Base-by-base conservation (phyloP, 2,888 invertebrate genomes). In the Chrysotoxum bicinctum region DNA sequence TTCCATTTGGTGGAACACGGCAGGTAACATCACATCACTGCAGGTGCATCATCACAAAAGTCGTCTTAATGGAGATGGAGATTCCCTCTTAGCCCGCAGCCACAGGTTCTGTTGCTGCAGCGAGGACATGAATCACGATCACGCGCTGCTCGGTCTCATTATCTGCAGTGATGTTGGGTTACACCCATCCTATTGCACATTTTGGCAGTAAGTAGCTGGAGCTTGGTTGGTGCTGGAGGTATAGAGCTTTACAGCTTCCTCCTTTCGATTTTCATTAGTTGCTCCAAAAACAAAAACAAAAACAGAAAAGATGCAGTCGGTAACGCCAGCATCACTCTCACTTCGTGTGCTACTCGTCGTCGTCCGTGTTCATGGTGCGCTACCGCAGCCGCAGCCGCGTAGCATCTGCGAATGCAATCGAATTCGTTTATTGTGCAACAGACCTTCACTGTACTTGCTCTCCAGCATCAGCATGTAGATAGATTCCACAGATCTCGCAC, bases 101-200 rank as follows among this genome's bases (percentile, higher is more conserved):
- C 9, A 54, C 54, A 54, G 30, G 12, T 37, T 35, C 58, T 58
- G 50, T n/a, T 14, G 19, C 43, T 62, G 62, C 26, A 30, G 16
- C 30, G 62, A 62, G 64, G 66, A 75, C 85, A 85, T 81, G 85
- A 81, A 81, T 81, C 81, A 85, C 85, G 81, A 85, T 85, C 85
- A 85, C 85, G 85, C 85, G 84, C 85, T 76, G 84, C 84, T 76
- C 68, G 74, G 80, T 81, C 85, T 81, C 85, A 85, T 85, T 85
- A 85, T 85, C 76, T 81, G 50, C 77, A 54, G 69, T 58, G 76
- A 81, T 85, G 85, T 77, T 77, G 68, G 85, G 85, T 69, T 85
- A 85, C 85, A 85, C 85, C 85, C 85, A 85, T 81, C 69, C 76
- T 72, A 74, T 68, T 72, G 85, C 72, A 69, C 43, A 72, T 85